Evolutionary conservation across 2,888 invertebrate species (phyloP).

Genomic region (Polylopha cassiicola): DNA sequence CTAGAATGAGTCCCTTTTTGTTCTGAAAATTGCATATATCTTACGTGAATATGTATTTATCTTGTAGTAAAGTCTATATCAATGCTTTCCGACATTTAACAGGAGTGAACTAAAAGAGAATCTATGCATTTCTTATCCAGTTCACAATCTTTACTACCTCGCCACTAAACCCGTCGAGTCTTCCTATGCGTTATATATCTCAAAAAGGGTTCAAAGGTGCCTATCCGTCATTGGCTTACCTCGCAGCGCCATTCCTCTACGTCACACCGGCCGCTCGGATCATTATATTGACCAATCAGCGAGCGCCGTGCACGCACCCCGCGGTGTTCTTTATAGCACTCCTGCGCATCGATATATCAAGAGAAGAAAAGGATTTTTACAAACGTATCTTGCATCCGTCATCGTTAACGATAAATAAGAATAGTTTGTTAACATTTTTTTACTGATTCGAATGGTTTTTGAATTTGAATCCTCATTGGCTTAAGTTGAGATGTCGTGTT

Average conservation of each 20-base stretch:
- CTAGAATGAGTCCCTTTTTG: too few species aligned
- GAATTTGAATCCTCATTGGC: constrained; percentile 41
- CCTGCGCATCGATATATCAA: constrained; percentile 68
- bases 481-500: constrained; percentile 15
- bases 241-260: constrained; percentile 60
- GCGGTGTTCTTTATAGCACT: constrained; percentile 68
- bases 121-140: too few species aligned
- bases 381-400: constrained; percentile 74
- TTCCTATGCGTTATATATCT: constrained; percentile 41
- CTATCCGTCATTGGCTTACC: constrained; percentile 71
- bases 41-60: too few species aligned
- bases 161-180: too few species aligned
- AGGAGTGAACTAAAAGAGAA: too few species aligned
- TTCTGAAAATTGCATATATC: too few species aligned
- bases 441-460: constrained; percentile 68
- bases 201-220: constrained; percentile 68
- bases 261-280: constrained; percentile 50
- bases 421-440: constrained; percentile 57
- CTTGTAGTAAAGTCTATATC: too few species aligned
- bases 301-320: constrained; percentile 65
- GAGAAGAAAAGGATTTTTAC: constrained; percentile 68
- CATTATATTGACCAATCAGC: too few species aligned
- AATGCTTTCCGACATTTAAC: too few species aligned
- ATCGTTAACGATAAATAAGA: constrained; percentile 72
- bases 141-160: too few species aligned